Base-by-base conservation (phyloP, 2,797 vertebrate genomes). In the Aeoliscus strigatus region DNA sequence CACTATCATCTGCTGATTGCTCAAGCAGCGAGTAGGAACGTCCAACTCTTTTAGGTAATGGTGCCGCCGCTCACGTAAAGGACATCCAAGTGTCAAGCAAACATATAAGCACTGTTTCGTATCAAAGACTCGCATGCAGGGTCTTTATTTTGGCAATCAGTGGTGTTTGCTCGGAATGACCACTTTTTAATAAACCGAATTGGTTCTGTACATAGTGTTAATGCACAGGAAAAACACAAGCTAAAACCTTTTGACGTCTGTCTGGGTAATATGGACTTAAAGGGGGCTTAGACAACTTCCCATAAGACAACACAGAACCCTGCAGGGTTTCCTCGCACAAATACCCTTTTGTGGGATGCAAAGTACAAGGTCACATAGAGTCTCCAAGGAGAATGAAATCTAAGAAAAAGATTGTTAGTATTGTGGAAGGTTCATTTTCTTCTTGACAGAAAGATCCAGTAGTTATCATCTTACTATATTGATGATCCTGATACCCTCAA, bases 121-220 rank as follows among this genome's bases (percentile, higher is more conserved):
- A 82, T 88, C 80, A 85, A 84, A 85, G 76, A 34, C 28, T 60
- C n/a, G 27, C 23, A 21, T 14, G 32, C 36, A 27, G 42, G 10
- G 6, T 48, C 38, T 75, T 80, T 76, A 76, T 76, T 75, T 81
- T 77, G 70, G 70, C 59, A 47, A 62, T 51, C 47, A 9, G 9
- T 8, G 31, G 31, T 78, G 69, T 84, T 83, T 82, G 66, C 77
- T 62, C 61, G 64, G 67, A 62, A 66, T 78, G 67, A 77, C 53
- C 63, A 44, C 57, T 70, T 83, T 80, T 84, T 82, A 85, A 81
- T 83, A 67, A 84, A 79, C 53, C 70, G 48, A 38, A 68, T 75
- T 80, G 73, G 77, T 60, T 69, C 60, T 62, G 61, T 73, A 79
- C 71, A 70, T 66, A 74, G 52, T 51, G 58, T 63, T 80, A 81